Evolutionary conservation across 2,797 vertebrate genomes (phyloP), one percentile per base, ranked within the genome.

Genomic region (Intellagama lesueurii): DNA sequence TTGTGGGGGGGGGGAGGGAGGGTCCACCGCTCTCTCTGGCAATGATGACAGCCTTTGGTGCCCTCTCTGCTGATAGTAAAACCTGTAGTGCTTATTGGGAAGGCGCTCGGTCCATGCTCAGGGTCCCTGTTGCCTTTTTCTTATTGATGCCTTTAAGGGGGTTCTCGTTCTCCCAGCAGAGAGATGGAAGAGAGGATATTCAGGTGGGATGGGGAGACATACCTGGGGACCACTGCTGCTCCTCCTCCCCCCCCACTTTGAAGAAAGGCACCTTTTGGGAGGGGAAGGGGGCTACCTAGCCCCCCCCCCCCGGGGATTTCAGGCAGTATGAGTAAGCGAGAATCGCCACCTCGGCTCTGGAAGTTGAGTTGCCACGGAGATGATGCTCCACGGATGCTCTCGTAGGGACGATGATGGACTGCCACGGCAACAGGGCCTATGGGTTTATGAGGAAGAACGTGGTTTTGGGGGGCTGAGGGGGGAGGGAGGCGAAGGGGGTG

Each of bases 311-410:
- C 40, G 40, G 85, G 73, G 85, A 86, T 47, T 35, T 77, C 56
- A 68, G 68, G 68, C 28, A 4, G 52, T 32, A 81, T 87, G 86
- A 87, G 77, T 81, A 87, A 87, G 77, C 78, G 78, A 35, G 77
- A 87, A 70, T 28, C 28, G 8, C 60, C 24, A 16, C 26, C 9
- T 44, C 35, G 14, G 30, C 77, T 52, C 47, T 87, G 86, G 77
- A 72, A 80, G 44, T 81, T 78, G 66, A 14, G 86, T 87, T 87
- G 78, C 86, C 86, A 87, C 86, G 86, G 86, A 87, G 86, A 87
- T 87, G 78, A 56, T 56, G 52, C 52, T 16, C 52, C 68, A 28
- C 68, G 49, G 68, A 73, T 81, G 30, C 69, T 26, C 49, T 56
- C 9, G 52, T 56, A 56, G 52, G 9, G 52, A 26, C 16, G 12